Base-by-base conservation (phyloP, 2,888 invertebrate genomes). In the Thelaira solivaga region DNA sequence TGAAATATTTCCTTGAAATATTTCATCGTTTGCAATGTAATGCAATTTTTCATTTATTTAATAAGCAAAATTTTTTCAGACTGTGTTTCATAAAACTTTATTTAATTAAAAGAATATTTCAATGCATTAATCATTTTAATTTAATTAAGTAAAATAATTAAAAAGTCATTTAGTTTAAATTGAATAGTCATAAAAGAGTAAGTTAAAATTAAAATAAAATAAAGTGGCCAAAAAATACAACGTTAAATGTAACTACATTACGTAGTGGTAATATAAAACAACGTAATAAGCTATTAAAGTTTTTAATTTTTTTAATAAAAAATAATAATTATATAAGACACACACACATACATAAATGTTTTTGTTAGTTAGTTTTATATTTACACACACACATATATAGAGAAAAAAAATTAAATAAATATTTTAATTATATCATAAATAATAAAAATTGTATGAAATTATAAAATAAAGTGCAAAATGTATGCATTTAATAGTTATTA, bases 1-100 rank as follows among this genome's bases (percentile, higher is more conserved):
- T 80, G 80, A 79, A 81, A 78, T 71, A 64, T 51, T 71, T 55
- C 47, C 47, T 59, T 55, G 65, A 75, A 71, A 76, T 61, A 71
- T 80, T 76, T 51, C 80, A 74, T 75, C 67, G 67, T 75, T 68
- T 68, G 61, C 74, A 75, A 75, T 68, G 68, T n/a, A n/a, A n/a
- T n/a, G n/a, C n/a, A n/a, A n/a, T n/a, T n/a, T n/a, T n/a, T n/a
- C n/a, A n/a, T n/a, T n/a, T n/a, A n/a, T n/a, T n/a, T n/a, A n/a
- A n/a, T n/a, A n/a, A n/a, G n/a, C n/a, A n/a, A n/a, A n/a, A n/a
- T n/a, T n/a, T n/a, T n/a, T n/a, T n/a, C n/a, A n/a, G n/a, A n/a
- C n/a, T n/a, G n/a, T n/a, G n/a, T n/a, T n/a, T n/a, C n/a, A n/a
- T n/a, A n/a, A n/a, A n/a, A n/a, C n/a, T n/a, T n/a, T n/a, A 61